Base-by-base conservation (phyloP, 30 jellyfish, hydroid and myxozoan genomes). In the Chrysaora quinquecirrha region DNA sequence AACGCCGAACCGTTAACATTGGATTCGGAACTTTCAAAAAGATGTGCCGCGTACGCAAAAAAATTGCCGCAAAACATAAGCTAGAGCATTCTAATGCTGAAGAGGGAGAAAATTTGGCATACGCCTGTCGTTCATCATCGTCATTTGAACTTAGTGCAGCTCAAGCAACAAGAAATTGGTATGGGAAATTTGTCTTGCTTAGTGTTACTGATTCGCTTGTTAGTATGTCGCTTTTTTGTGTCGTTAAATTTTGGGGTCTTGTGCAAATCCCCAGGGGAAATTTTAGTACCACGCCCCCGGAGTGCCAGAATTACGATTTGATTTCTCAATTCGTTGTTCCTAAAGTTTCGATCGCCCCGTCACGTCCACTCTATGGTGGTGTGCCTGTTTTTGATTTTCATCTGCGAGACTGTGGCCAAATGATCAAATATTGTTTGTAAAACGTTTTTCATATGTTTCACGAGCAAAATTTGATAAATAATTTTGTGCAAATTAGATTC, bases 111-210 rank as follows among this genome's bases (percentile, higher is more conserved):
- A 77, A 78, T 60, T 47, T 86, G 1, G 96, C 96, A 3, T 61
- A 48, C 80, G 80, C 78, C 1, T 86, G 96, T 43, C 34, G 82
- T 0, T 22, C 76, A 3, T 31, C 35, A 34, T 61, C 64, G 7
- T 31, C 35, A 34, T 61, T 48, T 20, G 88, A 58, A 14, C 47
- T 86, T 86, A 86, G 84, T 32, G 89, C 90, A 9, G 30, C 2
- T 35, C 86, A 86, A 46, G 96, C 96, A 2, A 86, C 96, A 16
- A 68, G 65, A 20, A 86, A 86, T 38, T 86, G 96, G 96, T 86
- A 73, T 23, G 80, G 2, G 9, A 4, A 6, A 21, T 60, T 60
- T 6, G 72, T 10, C 72, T 10, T 60, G 12, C 10, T n/a, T n/a
- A 60, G n/a, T 4, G 72, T 60, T 12, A 4, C 12, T 60, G 11